A percentile compares a stretch with the other conserved stretches of the same genome.
phyloP scores from a whole-genome alignment of 2,888 invertebrate species.

The Acrobasis suavella region DNA sequence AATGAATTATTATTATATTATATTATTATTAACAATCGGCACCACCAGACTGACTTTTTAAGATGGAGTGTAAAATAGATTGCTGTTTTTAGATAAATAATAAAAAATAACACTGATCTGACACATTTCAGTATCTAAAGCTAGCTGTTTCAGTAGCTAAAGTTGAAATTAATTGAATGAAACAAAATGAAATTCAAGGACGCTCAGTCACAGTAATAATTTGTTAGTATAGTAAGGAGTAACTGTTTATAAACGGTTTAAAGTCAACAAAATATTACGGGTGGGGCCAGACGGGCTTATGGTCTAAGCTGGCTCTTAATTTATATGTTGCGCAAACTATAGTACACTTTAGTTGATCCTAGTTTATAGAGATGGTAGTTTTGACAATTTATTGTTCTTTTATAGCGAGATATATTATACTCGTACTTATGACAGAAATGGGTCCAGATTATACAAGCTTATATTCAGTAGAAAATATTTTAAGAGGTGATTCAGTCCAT shows the following conservation, averaged over 20 bases:
- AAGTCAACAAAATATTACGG: background rate
- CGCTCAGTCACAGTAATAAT: background rate
- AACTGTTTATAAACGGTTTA: background rate
- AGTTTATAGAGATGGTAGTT: background rate
- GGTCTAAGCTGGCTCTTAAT: slow-evolving; percentile 1
- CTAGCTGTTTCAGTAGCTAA: no score
- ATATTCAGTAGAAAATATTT: no score
- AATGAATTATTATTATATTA: no score
- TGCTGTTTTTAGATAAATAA: no score
- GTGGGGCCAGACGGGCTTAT: background rate
- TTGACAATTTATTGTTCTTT: background rate
- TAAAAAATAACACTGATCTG: no score
- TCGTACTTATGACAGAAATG: background rate
- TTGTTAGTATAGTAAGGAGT: background rate
- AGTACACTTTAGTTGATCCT: background rate
- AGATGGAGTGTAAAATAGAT: no score
- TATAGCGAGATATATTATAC: background rate
- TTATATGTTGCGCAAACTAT: background rate
- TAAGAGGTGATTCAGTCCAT: no score
- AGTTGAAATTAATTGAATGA: background rate
- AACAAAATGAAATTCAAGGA: background rate
- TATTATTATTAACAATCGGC: no score
- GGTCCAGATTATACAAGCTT: background rate
- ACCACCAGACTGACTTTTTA: no score
- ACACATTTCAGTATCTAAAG: no score